Percentiles rank a stretch among this genome's conserved stretches.
These are phyloP conservation scores for Probaryconus sp. DNA, from an alignment of 1,140 invertebrate species.

Conservation along the genomic window DNA sequence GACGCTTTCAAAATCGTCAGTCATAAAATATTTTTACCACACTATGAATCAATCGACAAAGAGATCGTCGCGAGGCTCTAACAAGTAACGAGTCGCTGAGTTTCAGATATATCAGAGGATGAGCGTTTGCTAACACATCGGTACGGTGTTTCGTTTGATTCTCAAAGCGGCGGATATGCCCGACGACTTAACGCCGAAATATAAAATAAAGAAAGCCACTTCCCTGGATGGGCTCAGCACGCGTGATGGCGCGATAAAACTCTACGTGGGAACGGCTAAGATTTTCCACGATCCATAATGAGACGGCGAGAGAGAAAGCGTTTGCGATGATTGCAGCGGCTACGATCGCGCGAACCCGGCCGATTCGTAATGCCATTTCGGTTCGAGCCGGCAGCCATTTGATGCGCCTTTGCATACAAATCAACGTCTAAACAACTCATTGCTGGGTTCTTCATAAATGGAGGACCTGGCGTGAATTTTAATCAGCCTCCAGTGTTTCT, in stretches of 20 bases:
- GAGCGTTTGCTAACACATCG: not conserved
- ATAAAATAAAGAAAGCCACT: conserved; percentile 13
- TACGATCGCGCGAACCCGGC: not conserved
- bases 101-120: conserved; percentile 42
- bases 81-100: conserved; percentile 51
- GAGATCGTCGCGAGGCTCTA: conserved; percentile 23
- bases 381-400: conserved; percentile 21
- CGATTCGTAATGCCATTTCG: conserved; percentile 37
- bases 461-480: conserved; percentile 46
- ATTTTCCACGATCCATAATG: conserved; percentile 22
- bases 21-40: conserved; percentile 46
- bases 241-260: not conserved
- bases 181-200: conserved; percentile 31
- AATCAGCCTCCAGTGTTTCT: conserved; percentile 46
- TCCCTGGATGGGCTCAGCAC: conserved; percentile 7
- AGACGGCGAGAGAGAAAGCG: not conserved
- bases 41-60: conserved; percentile 47
- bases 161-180: conserved; percentile 41
- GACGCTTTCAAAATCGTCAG: conserved; percentile 23
- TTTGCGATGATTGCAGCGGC: not conserved
- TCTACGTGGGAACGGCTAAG: not conserved
- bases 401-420: conserved; percentile 46
- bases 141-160: conserved; percentile 8
- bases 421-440: conserved; percentile 50
- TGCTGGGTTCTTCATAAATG: conserved; percentile 58